Evolutionary conservation across 2,888 invertebrate species (phyloP).

Genomic region (Sarcophaga caerulescens): DNA sequence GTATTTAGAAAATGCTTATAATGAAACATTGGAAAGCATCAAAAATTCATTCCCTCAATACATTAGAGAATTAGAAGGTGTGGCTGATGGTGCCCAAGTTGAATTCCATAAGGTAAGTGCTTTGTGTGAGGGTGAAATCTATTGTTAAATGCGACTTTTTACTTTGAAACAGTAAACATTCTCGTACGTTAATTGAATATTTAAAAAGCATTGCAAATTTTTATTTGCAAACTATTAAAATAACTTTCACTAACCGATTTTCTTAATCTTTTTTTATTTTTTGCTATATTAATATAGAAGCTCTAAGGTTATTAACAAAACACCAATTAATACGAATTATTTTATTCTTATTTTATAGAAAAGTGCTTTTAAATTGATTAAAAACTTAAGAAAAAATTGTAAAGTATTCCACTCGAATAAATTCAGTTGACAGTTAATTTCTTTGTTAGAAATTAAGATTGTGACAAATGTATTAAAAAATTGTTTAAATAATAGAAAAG

Average conservation of each 20-base stretch:
- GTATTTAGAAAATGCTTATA: conserved; percentile 84
- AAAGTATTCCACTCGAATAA: too few relatives aligned
- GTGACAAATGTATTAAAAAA: too few relatives aligned
- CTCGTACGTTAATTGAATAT: conserved; percentile 2
- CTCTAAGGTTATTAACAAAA: too few relatives aligned
- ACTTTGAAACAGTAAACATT: neutral
- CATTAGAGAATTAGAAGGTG: conserved; percentile 89
- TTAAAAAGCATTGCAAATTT: conserved; percentile 13
- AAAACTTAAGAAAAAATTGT: too few relatives aligned
- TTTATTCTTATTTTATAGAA: too few relatives aligned
- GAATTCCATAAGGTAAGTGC: conserved; percentile 89
- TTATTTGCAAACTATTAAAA: neutral
- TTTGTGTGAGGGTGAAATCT: neutral
- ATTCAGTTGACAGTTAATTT: too few relatives aligned
- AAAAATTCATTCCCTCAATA: conserved; percentile 90
- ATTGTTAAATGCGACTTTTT: conserved; percentile 25
- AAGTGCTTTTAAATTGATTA: too few relatives aligned
- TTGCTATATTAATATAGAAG: too few relatives aligned
- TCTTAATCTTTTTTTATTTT: too few relatives aligned
- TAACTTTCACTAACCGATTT: neutral
- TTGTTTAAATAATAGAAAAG: too few relatives aligned
- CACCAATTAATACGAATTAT: too few relatives aligned
- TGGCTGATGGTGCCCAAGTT: conserved; percentile 92
- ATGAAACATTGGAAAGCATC: conserved; percentile 87
- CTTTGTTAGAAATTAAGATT: too few relatives aligned